Evolutionary conservation across 1,140 invertebrate species (phyloP).

Genomic region (Dysdera silvatica): DNA sequence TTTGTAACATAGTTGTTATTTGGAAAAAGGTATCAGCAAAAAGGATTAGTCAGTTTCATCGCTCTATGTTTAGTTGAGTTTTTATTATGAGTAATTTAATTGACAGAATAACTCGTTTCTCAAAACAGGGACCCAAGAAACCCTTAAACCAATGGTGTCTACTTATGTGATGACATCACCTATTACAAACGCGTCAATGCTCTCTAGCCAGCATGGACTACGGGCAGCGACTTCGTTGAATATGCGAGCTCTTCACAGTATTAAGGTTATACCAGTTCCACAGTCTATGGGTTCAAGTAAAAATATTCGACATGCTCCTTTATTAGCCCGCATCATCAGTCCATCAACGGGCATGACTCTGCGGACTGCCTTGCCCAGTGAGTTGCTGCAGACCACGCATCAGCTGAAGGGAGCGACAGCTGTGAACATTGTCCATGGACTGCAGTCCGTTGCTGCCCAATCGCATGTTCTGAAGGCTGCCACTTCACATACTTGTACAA

Average conservation of each 20-base stretch:
- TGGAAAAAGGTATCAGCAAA: too few species aligned
- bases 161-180: constrained; percentile 8
- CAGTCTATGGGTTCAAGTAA: not conserved
- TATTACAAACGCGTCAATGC: not conserved
- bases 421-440: not conserved
- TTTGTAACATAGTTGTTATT: too few species aligned
- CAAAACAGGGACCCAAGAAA: constrained; percentile 3
- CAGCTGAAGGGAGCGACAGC: not conserved
- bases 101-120: too few species aligned
- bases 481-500: too few species aligned
- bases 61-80: too few species aligned
- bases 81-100: too few species aligned
- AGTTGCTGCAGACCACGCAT: too few species aligned
- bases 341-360: not conserved
- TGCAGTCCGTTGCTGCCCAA: not conserved
- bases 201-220: not conserved
- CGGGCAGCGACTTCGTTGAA: not conserved
- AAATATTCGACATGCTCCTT: not conserved
- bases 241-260: not conserved
- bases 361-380: not conserved
- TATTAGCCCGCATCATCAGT: constrained; percentile 7
- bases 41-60: too few species aligned
- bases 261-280: constrained; percentile 12
- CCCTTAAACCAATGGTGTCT: not conserved
- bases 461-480: too few species aligned